Evolutionary conservation across 2,888 invertebrate genomes (phyloP).

Genomic region (Nemotelus nigrinus): DNA sequence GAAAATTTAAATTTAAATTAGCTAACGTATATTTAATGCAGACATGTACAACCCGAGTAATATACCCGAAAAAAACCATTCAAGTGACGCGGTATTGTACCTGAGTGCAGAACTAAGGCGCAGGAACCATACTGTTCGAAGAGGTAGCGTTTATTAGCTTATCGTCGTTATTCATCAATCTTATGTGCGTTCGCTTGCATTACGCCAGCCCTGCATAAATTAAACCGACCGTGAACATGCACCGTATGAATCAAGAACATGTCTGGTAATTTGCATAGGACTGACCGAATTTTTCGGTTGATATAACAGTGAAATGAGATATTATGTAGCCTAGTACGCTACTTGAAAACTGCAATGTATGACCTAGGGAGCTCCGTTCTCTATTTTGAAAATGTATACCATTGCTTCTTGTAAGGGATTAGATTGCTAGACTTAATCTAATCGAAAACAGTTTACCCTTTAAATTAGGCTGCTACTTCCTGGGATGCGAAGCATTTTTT

Average conservation of each 20-base stretch:
- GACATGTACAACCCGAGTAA: too few relatives aligned
- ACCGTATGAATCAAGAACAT: not conserved
- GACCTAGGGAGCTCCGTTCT: too few relatives aligned
- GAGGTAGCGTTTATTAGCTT: slow-evolving; percentile 11
- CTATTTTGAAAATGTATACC: too few relatives aligned
- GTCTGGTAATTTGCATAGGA: slow-evolving; percentile 26
- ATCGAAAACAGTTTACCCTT: too few relatives aligned
- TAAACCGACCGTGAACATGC: slow-evolving; percentile 38
- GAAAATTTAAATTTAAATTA: slow-evolving; percentile 41
- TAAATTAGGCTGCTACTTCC: too few relatives aligned
- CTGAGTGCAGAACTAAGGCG: slow-evolving; percentile 24
- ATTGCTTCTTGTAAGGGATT: too few relatives aligned
- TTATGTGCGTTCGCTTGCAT: not conserved
- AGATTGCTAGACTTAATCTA: too few relatives aligned
- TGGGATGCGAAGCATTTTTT: too few relatives aligned
- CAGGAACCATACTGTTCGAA: slow-evolving; percentile 35
- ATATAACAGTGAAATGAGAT: too few relatives aligned
- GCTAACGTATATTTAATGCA: slow-evolving; percentile 17
- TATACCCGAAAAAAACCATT: not conserved
- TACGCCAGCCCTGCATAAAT: slow-evolving; percentile 10
- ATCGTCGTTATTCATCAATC: slow-evolving; percentile 28
- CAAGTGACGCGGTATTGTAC: not conserved
- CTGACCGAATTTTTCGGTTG: slow-evolving; percentile 15
- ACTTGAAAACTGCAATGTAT: not conserved
- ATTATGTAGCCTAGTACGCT: not conserved